phyloP scores from a whole-genome alignment of 1,140 invertebrate genomes.

The Riptortus pedestris region DNA sequence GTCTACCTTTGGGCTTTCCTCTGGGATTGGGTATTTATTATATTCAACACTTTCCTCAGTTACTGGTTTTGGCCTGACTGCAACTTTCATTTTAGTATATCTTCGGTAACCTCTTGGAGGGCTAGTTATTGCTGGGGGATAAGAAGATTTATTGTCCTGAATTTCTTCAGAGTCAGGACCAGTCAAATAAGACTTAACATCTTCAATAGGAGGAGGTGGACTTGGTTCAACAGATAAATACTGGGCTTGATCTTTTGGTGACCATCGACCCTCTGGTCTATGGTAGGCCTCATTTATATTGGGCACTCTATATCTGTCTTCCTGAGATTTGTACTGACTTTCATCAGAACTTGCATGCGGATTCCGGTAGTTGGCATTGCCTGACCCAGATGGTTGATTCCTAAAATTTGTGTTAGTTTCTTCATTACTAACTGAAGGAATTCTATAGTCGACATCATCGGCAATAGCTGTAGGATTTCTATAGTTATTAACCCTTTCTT shows the following conservation, averaged over 20 bases:
- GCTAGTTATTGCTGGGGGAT: conserved; percentile 1
- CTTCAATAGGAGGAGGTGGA: background rate
- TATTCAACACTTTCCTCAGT: conserved; percentile 15
- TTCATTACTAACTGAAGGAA: background rate
- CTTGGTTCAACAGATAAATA: background rate
- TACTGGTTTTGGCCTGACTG: background rate
- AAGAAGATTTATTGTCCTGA: background rate
- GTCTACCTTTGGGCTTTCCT: conserved; percentile 25
- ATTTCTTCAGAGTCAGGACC: background rate
- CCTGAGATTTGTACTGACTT: background rate
- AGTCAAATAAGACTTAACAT: background rate
- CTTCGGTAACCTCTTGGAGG: conserved; percentile 3
- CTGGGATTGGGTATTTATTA: conserved; percentile 4
- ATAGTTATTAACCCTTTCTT: conserved; percentile 2
- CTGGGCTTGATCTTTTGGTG: conserved; percentile 13
- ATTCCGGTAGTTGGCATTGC: conserved; percentile 10
- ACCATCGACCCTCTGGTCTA: conserved; percentile 6
- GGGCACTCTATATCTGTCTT: background rate
- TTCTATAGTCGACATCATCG: conserved; percentile 1
- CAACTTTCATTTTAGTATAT: conserved; percentile 3
- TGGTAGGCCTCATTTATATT: background rate
- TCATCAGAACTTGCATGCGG: conserved; percentile 11
- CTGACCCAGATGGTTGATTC: background rate
- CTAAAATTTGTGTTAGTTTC: background rate
- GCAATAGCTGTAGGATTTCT: conserved; percentile 3